These are phyloP conservation scores for Podarcis cretensis DNA, from an alignment of 2,113 vertebrate species.

Conservation along the genomic window DNA sequence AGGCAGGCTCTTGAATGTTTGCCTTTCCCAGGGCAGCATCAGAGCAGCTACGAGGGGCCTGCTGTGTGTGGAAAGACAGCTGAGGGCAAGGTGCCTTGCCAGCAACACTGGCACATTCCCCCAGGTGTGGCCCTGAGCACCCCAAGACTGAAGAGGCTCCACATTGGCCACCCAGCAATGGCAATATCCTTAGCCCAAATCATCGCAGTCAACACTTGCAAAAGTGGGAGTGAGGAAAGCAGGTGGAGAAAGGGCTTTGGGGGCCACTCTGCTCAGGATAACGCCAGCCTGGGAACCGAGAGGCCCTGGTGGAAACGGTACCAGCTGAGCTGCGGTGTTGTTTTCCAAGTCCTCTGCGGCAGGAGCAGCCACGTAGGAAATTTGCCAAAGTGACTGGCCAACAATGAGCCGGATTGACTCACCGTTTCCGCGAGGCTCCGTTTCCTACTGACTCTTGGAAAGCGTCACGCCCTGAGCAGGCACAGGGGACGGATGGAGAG, in stretches of 20 bases:
- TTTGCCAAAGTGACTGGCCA: not conserved
- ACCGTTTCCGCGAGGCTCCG: not conserved
- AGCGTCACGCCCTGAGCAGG: not conserved
- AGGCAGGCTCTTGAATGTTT: not conserved
- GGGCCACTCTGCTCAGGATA: not conserved
- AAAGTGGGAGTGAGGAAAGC: not conserved
- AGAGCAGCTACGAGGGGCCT: no score
- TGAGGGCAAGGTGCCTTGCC: no score
- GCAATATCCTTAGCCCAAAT: no score
- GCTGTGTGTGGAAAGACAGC: not conserved
- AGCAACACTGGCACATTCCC: no score
- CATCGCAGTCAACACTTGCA: no score
- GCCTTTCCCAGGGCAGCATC: not conserved
- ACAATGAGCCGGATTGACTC: not conserved
- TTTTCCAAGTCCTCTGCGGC: not conserved
- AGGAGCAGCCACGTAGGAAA: not conserved
- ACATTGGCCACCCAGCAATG: no score
- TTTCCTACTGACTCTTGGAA: constrained; percentile 5
- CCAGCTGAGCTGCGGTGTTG: not conserved
- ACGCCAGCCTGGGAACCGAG: not conserved
- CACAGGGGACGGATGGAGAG: not conserved
- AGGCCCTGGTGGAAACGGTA: not conserved
- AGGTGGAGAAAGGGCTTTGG: not conserved
- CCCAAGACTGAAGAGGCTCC: not conserved
- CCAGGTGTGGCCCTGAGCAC: no score